These are phyloP conservation scores for Camponotus vicinus DNA, from an alignment of 1,140 invertebrate genomes.

Conservation along the genomic window DNA sequence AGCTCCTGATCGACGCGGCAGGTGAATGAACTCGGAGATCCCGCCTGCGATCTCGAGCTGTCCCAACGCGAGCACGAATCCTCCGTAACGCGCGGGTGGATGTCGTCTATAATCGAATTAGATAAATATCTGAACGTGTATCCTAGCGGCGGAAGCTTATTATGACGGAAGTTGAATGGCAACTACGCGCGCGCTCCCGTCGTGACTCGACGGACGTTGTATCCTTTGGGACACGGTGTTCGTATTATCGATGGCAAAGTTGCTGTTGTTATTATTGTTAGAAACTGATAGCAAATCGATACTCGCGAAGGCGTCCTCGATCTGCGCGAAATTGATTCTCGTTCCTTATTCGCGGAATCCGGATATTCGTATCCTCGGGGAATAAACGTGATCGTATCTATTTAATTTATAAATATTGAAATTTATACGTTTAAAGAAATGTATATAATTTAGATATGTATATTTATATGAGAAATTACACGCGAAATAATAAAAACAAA, in stretches of 20 bases:
- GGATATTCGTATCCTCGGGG: background rate
- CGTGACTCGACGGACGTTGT: conserved; percentile 31
- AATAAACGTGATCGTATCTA: background rate
- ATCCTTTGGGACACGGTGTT: conserved; percentile 21
- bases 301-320: background rate
- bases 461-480: background rate
- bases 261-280: conserved; percentile 20
- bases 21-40: conserved; percentile 53
- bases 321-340: background rate
- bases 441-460: too few species aligned
- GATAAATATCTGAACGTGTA: conserved; percentile 58
- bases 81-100: background rate
- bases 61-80: conserved; percentile 30
- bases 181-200: background rate
- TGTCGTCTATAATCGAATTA: conserved; percentile 53
- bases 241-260: conserved; percentile 37
- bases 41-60: conserved; percentile 4
- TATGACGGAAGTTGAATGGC: conserved; percentile 52
- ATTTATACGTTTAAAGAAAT: too few species aligned
- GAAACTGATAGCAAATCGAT: conserved; percentile 38
- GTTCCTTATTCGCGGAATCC: background rate
- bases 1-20: conserved; percentile 44
- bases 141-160: conserved; percentile 40
- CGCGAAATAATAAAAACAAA: background rate
- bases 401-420: too few species aligned